Base-by-base conservation (phyloP, 2,797 vertebrate species). In the Clarias pachynema region DNA sequence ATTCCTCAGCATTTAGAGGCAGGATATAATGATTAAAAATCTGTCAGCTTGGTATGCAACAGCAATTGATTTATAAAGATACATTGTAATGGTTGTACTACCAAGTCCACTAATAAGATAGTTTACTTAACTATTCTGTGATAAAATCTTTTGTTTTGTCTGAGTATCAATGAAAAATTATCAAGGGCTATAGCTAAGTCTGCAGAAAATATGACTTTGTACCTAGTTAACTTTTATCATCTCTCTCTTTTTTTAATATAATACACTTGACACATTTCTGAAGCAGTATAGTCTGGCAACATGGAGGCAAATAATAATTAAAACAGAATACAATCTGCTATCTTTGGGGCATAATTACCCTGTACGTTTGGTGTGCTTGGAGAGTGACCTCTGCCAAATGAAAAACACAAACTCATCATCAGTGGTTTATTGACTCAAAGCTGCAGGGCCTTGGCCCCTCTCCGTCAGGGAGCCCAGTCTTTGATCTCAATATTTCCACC, bases 261-360 rank as follows among this genome's bases (percentile, higher is more conserved):
- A 85, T 57, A 69, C 53, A 34, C 34, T 53, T 59, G 57, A 86
- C 59, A 74, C 59, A 63, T 88, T 56, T 75, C 81, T 75, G 31
- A 86, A 86, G 75, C 81, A 59, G 31, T 68, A 72, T 34, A 79
- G 31, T 81, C 72, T 69, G 83, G 81, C 77, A 86, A 86, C 56
- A 87, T 15, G 4, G 53, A 63, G 69, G 63, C 49, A 57, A 57
- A 44, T 77, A 79, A 89, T 84, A 60, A 88, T 87, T 79, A 89
- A 90, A 89, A 26, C 29, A 79, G 29, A 87, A 86, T 65, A 86
- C 79, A 83, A 34, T 79, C 70, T 73, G 79, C 83, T 88, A 85
- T 89, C 89, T 90, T 86, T 85, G 82, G 87, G 89, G 89, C 87
- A 88, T 88, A 90, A 90, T 90, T 90, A 89, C 86, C 86, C 89